Percentiles rank a stretch among this genome's conserved stretches.
These are phyloP conservation scores for Crocallis elinguaria DNA, from an alignment of 2,888 invertebrate species.

Conservation along the genomic window DNA sequence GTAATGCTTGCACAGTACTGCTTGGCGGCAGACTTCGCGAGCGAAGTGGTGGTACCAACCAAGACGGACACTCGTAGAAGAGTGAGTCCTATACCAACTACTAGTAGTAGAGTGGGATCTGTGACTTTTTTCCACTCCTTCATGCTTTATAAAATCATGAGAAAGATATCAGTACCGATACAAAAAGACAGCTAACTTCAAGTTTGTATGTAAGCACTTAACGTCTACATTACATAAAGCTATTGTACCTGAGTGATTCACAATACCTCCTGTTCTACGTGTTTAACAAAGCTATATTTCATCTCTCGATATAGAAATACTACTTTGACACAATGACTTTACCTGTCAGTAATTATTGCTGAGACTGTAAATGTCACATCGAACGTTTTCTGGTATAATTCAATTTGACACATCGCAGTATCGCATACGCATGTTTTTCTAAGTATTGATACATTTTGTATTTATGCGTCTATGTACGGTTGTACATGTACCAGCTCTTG, in stretches of 20 bases:
- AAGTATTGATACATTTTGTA: conserved; percentile 59
- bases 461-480: conserved; percentile 59
- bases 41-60: no score
- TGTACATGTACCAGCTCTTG: conserved; percentile 42
- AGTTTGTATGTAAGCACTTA: not conserved
- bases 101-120: no score
- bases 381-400: conserved; percentile 57
- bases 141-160: no score
- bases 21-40: no score
- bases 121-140: no score
- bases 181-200: not conserved
- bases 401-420: conserved; percentile 71
- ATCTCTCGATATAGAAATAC: conserved; percentile 35
- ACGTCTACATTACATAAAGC: conserved; percentile 26
- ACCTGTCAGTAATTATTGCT: conserved; percentile 40
- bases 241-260: conserved; percentile 33
- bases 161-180: not conserved
- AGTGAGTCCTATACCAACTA: no score
- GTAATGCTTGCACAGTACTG: no score
- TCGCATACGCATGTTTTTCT: conserved; percentile 20
- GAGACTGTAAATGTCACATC: conserved; percentile 62
- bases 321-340: conserved; percentile 29
- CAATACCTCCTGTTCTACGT: conserved; percentile 34
- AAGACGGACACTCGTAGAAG: no score
- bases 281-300: conserved; percentile 34